Base-by-base conservation (phyloP, 1,140 invertebrate species). In the Chionoecetes opilio region DNA sequence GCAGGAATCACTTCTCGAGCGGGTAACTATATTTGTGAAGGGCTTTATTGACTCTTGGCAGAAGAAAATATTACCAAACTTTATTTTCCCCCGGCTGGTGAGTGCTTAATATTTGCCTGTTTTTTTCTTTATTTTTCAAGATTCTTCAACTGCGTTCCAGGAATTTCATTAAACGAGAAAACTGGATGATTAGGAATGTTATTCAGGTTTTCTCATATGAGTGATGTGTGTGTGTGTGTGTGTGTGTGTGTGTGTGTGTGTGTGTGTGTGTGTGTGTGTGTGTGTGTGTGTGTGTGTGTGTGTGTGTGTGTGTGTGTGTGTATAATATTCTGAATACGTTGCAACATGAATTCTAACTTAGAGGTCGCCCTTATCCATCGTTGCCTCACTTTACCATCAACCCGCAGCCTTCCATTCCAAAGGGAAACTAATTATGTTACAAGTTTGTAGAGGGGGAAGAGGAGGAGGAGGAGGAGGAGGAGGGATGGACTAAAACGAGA, bases 391-490 rank as follows among this genome's bases (percentile, higher is more conserved):
- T 75, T 8, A 26, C n/a, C 63, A 5, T 2, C 63, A 75, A 17
- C 21, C 46, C 46, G 2, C 11, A 17, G 11, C 46, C 21, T 41
- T 53, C 21, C 46, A 53, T 53, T 53, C 46, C 46, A 53, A 53
- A 53, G 46, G 63, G 63, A n/a, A 75, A 75, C 63, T 75, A 75
- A n/a, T 75, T 75, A 75, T 75, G n/a, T 75, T 75, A 75, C 63
- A n/a, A 75, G 63, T 75, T 75, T 75, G 63, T 26, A n/a, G n/a
- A n/a, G n/a, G 11, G 6, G 63, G 21, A 26, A 21, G 21, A n/a
- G 63, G n/a, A 26, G 63, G n/a, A 26, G 63, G 21, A 26, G 63
- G n/a, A 26, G 63, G n/a, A 26, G 63, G n/a, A 26, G 21, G n/a
- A 21, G 63, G n/a, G n/a, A 26, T n/a, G 0, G 21, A 75, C 0